These are phyloP conservation scores for Hydrolagus affinis DNA, from an alignment of 2,113 vertebrate species.

Conservation along the genomic window DNA sequence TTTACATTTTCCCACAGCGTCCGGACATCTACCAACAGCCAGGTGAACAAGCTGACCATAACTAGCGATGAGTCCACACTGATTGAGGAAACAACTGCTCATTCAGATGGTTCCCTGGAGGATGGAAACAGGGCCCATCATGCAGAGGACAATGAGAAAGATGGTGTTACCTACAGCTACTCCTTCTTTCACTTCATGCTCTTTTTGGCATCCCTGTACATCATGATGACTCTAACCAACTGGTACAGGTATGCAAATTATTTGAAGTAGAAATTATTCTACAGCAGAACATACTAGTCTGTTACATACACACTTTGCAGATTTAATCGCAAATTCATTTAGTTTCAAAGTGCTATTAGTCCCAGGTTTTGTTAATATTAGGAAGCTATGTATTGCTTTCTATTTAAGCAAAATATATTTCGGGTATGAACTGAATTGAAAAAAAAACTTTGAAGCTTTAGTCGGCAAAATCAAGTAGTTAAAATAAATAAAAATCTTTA, in stretches of 20 bases:
- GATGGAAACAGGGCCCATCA: slow-evolving; percentile 59
- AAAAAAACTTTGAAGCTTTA: too few species aligned
- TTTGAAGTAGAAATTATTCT: not conserved
- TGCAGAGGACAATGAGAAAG: slow-evolving; percentile 86
- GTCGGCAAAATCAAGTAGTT: too few species aligned
- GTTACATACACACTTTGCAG: too few species aligned
- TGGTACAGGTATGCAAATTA: slow-evolving; percentile 82
- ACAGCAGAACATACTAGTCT: too few species aligned
- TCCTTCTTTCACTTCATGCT: slow-evolving; percentile 99
- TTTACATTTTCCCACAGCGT: slow-evolving; percentile 56
- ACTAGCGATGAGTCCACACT: slow-evolving; percentile 88
- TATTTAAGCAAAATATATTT: too few species aligned
- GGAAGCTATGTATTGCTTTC: too few species aligned
- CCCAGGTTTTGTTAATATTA: too few species aligned
- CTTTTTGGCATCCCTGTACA: slow-evolving; percentile 92
- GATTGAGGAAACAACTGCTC: slow-evolving; percentile 78
- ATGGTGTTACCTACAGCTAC: slow-evolving; percentile 93
- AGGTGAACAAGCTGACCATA: slow-evolving; percentile 90
- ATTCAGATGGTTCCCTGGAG: slow-evolving; percentile 65
- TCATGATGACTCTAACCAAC: slow-evolving; percentile 99
- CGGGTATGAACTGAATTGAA: too few species aligned
- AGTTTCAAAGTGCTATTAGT: not conserved
- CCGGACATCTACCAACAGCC: slow-evolving; percentile 85
- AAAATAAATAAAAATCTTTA: too few species aligned
- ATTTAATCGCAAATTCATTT: too few species aligned